A percentile compares a stretch with the other conserved stretches of the same genome.
Conservation (phyloP, 2,113 vertebrate species). For the Trichomycterus rosablanca region DNA sequence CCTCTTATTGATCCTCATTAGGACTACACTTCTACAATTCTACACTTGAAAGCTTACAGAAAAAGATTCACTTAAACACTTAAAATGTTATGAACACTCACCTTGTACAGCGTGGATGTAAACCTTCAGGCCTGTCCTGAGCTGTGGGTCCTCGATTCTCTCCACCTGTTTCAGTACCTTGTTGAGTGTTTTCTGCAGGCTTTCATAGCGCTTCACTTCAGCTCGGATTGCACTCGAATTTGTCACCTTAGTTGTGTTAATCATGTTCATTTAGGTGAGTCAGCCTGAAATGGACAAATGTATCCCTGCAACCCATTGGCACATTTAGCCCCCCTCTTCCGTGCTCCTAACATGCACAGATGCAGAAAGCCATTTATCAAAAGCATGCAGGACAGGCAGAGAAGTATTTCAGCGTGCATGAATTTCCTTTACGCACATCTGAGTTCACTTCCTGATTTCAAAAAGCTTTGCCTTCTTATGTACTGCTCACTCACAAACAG, state of each 20-base stretch:
- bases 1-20: too few relatives aligned
- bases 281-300: slow-evolving; percentile 35
- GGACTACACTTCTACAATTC: too few relatives aligned
- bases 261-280: slow-evolving; percentile 63
- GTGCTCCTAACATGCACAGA: slow-evolving; percentile 17
- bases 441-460: slow-evolving; percentile 69
- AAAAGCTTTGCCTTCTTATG: slow-evolving; percentile 33
- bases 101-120: slow-evolving; percentile 71
- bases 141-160: slow-evolving; percentile 62
- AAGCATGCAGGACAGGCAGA: slow-evolving; percentile 16
- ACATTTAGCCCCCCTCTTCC: slow-evolving; percentile 13
- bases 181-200: slow-evolving; percentile 62
- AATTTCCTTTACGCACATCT: slow-evolving; percentile 64
- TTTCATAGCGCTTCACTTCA: slow-evolving; percentile 71
- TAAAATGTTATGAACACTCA: slow-evolving; percentile 44
- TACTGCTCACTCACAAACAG: slow-evolving; percentile 33
- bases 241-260: slow-evolving; percentile 60
- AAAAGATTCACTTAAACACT: too few relatives aligned
- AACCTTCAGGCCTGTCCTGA: slow-evolving; percentile 65
- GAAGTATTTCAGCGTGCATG: slow-evolving; percentile 36
- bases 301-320: slow-evolving; percentile 59
- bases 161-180: slow-evolving; percentile 68
- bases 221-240: slow-evolving; percentile 69
- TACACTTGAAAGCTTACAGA: too few relatives aligned
- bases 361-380: slow-evolving; percentile 1